phyloP scores from a whole-genome alignment of 2,113 vertebrate species.

The Leucopternis melanops region DNA sequence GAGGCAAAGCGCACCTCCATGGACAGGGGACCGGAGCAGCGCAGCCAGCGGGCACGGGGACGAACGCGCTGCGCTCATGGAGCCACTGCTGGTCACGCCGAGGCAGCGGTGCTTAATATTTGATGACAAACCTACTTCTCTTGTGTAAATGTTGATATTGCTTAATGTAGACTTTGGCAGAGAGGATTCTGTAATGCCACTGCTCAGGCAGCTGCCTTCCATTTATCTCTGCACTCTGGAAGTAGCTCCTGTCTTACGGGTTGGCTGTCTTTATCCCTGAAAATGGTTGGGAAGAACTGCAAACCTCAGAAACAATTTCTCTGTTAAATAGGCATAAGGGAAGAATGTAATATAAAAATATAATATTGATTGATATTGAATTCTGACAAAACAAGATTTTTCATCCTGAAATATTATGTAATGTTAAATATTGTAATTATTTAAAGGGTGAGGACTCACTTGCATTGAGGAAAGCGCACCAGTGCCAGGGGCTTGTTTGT shows the following conservation, averaged over 20 bases:
- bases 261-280: neutral
- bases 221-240: neutral
- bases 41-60: accelerated
- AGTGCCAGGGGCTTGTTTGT: neutral
- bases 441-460: neutral
- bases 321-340: neutral
- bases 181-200: neutral
- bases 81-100: accelerated
- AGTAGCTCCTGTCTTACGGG: neutral
- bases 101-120: neutral
- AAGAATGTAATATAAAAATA: neutral
- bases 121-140: neutral
- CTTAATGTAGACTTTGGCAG: neutral
- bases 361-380: neutral
- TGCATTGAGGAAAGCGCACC: accelerated
- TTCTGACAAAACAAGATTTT: neutral
- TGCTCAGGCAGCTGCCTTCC: neutral
- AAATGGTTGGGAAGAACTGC: accelerated
- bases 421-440: too few species aligned
- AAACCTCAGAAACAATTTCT: neutral
- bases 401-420: neutral
- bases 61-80: accelerated
- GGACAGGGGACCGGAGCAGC: accelerated
- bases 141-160: neutral
- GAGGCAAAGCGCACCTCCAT: neutral